These are phyloP conservation scores for Podarcis lilfordi DNA, from an alignment of 2,797 vertebrate species.

Conservation along the genomic window DNA sequence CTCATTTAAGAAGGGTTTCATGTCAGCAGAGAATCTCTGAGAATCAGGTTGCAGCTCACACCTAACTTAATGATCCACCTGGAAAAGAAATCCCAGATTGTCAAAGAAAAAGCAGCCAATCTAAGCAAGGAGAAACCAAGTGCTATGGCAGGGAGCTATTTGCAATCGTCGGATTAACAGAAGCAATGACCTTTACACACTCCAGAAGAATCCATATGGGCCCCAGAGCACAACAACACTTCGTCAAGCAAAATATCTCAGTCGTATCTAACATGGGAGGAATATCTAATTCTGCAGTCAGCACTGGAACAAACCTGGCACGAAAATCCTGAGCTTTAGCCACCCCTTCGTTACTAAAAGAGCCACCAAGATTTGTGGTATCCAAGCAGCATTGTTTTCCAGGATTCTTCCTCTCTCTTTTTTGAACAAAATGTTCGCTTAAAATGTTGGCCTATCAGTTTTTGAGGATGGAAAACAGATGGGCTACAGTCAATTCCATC, in stretches of 20 bases:
- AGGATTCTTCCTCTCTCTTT: background rate
- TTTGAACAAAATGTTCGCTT: conserved; percentile 26
- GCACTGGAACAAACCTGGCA: conserved; percentile 45
- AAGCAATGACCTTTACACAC: conserved; percentile 71
- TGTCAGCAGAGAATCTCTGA: background rate
- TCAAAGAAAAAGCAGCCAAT: conserved; percentile 43
- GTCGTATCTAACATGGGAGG: conserved; percentile 27
- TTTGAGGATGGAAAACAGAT: conserved; percentile 68
- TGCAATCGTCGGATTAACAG: conserved; percentile 66
- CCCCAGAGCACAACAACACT: conserved; percentile 37
- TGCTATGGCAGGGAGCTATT: conserved; percentile 61
- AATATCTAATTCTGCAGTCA: conserved; percentile 8
- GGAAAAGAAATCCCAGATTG: conserved; percentile 68
- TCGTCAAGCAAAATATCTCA: conserved; percentile 50
- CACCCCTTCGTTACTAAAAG: conserved; percentile 1
- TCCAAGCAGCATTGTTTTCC: conserved; percentile 38
- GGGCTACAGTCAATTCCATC: conserved; percentile 65
- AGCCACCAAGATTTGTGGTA: conserved; percentile 31
- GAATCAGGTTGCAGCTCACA: conserved; percentile 33
- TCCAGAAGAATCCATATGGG: conserved; percentile 67
- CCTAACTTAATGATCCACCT: conserved; percentile 58
- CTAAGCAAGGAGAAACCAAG: conserved; percentile 31
- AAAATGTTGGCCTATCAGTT: conserved; percentile 34
- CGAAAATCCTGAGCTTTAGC: conserved; percentile 22
- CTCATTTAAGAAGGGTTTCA: background rate